Conservation (phyloP, 2,113 vertebrate genomes). For the Gymnobelideus leadbeateri region DNA sequence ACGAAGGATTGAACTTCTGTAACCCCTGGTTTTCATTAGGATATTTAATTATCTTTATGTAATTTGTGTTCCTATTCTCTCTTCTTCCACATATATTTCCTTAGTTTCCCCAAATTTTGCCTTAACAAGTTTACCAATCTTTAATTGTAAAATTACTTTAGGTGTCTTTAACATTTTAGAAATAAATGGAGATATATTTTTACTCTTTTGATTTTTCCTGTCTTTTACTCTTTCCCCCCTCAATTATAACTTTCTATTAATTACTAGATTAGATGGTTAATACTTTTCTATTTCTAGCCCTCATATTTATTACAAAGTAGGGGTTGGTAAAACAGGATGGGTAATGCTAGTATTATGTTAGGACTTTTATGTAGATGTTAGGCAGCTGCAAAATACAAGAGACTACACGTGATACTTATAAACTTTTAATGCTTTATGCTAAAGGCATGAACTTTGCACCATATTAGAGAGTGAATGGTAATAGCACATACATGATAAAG, state of each 20-base stretch:
- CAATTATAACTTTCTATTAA: not conserved
- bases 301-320: not conserved
- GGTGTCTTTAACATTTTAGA: not conserved
- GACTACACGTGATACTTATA: not conserved
- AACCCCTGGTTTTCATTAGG: not conserved
- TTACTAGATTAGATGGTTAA: not conserved
- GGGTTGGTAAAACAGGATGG: not conserved
- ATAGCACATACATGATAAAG: not conserved
- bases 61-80: not conserved
- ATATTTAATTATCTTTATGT: not conserved
- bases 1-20: not conserved
- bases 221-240: not conserved
- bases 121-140: not conserved
- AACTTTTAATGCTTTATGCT: not conserved
- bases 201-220: not conserved
- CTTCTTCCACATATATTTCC: not conserved
- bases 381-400: not conserved
- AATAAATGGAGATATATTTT: not conserved
- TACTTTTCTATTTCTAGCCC: not conserved
- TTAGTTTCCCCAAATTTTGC: not conserved
- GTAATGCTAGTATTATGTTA: not conserved
- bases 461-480: not conserved
- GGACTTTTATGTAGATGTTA: not conserved
- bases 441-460: not conserved
- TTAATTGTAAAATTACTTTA: not conserved